Base-by-base conservation (phyloP, 2,888 invertebrate genomes). In the Thelaira solivaga region DNA sequence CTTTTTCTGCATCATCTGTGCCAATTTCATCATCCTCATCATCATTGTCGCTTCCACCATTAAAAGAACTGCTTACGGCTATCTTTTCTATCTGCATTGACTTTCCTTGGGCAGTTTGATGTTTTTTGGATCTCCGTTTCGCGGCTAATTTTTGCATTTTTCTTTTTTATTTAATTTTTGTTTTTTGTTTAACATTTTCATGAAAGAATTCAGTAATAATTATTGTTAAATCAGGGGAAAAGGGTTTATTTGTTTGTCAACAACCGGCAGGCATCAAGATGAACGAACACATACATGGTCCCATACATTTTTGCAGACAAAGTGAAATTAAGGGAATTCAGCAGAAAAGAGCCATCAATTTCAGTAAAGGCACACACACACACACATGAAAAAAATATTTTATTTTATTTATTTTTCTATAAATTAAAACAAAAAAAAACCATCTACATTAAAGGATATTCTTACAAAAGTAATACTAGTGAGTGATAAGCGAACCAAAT, bases 391-490 rank as follows among this genome's bases (percentile, higher is more conserved):
- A n/a, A n/a, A n/a, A n/a, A n/a, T n/a, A n/a, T n/a, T n/a, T n/a
- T n/a, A n/a, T n/a, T n/a, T n/a, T n/a, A n/a, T n/a, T n/a, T n/a
- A n/a, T n/a, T n/a, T 39, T 31, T 8, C 16, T 16, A 39, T 16
- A 34, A 10, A 18, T 43, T 53, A n/a, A 26, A 82, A 80, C 81
- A 79, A 80, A 81, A 83, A 76, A 81, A 61, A 76, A 69, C 47
- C 26, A 22, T 34, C 16, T 10, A 36, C 53, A 61, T 39, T 65
- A 80, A 73, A 80, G 80, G 39, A 76, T 86, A 85, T 86, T 83
- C 85, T 85, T 84, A 84, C 83, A 86, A 84, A 86, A 83, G 83
- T 83, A 85, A 86, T 85, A 85, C 86, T 86, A 86, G 82, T 83
- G 31, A 45, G 81, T 83, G 87, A 86, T 85, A 87, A 86, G 85